These are phyloP conservation scores for Phyllostomus hastatus DNA, from an alignment of 2,113 vertebrate species.

Conservation along the genomic window DNA sequence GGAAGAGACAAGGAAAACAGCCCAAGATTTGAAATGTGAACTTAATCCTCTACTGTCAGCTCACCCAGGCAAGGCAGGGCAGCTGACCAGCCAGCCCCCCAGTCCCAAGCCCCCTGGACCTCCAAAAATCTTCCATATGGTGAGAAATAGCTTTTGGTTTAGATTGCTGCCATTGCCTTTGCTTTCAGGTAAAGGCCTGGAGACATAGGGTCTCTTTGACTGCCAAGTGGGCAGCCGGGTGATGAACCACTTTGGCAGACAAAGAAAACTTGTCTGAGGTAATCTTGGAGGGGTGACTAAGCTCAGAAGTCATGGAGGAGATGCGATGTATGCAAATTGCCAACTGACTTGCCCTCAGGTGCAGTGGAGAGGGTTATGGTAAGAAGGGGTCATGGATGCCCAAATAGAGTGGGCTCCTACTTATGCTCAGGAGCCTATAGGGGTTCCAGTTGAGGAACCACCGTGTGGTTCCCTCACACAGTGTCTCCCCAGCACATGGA, in stretches of 20 bases:
- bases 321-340: background rate
- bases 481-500: background rate
- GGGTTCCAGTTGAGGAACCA: background rate
- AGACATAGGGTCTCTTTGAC: background rate
- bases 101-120: no score
- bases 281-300: background rate
- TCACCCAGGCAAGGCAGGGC: background rate
- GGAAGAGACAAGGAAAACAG: background rate
- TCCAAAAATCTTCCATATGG: background rate
- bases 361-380: background rate
- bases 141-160: background rate
- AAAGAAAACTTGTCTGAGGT: background rate
- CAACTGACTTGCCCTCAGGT: background rate
- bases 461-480: background rate
- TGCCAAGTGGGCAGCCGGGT: background rate
- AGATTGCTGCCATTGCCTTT: background rate
- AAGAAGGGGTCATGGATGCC: background rate
- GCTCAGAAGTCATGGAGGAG: background rate
- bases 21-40: background rate
- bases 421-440: background rate
- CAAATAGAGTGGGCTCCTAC: background rate
- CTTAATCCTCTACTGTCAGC: background rate
- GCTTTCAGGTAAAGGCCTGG: background rate
- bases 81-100: background rate
- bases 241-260: background rate